Evolutionary conservation across 2,113 vertebrate genomes (phyloP), one percentile per base, ranked within the genome.

Genomic region (Chionomys nivalis): DNA sequence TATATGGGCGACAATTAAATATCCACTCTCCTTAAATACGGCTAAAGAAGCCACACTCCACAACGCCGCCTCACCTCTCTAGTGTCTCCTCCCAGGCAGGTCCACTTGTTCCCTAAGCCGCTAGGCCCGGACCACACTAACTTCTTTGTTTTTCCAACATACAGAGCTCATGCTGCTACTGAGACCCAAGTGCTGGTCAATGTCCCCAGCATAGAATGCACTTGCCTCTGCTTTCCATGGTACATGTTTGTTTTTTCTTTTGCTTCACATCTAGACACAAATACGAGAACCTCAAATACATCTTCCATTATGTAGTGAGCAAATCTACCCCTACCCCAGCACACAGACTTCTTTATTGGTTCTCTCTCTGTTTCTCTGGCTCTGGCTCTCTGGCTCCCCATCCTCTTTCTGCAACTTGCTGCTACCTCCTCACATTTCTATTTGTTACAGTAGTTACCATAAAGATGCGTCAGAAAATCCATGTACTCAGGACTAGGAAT

Each of bases 1-100:
- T 3, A 70, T 68, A n/a, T 96, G 61, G 26, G 66, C 17, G 66
- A 52, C 6, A 55, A 78, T 75, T 92, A 87, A 95, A 85, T 36
- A 26, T 47, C 39, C n/a, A 90, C 39, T 39, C n/a, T 39, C 36
- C 16, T 72, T 75, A 61, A 72, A 93, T 68, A 36, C 9, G 1
- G 72, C 52, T 39, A 68, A 7, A 33, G 9, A 95, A 26, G 28
- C 52, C 28, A 4, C 39, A 16, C 8, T 31, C 16, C 31, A 86
- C 33, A 28, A 7, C 0, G 21, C 23, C 12, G 6, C n/a, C 12
- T n/a, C 17, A 42, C 5, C n/a, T 21, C 47, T 61, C 36, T 36
- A 3, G 21, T 61, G 3, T 55, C 31, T 26, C 1, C 44, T 26
- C 39, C 42, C 49, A 26, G 23, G 75, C n/a, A 5, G 36, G 36